Percentiles rank a stretch among this genome's conserved stretches.
Evolutionary conservation across 2,113 vertebrate species (phyloP).

Genomic region (Cichladusa arquata): DNA sequence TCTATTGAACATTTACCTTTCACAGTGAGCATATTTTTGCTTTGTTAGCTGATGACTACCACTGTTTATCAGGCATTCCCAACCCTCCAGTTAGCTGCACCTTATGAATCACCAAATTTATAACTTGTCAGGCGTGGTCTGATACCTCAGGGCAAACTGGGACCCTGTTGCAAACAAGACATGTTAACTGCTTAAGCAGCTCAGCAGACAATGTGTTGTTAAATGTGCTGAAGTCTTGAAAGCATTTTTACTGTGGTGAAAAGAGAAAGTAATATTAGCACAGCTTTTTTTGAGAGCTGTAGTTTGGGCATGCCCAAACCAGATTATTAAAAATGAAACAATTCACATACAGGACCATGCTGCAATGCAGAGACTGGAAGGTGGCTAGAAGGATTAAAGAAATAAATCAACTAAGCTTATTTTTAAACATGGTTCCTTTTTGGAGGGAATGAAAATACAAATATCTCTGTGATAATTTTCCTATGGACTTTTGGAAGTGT

Average conservation of each 20-base stretch:
- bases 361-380: background rate
- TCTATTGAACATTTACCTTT: constrained; percentile 1
- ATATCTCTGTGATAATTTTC: background rate
- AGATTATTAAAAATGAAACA: background rate
- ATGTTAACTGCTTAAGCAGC: background rate
- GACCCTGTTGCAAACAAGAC: background rate
- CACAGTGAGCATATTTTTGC: background rate
- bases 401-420: background rate
- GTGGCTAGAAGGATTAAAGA: background rate
- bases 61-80: background rate
- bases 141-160: background rate
- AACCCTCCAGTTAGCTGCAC: background rate
- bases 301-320: background rate
- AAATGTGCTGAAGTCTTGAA: background rate
- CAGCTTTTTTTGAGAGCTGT: background rate
- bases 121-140: background rate
- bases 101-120: constrained; percentile 38
- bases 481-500: background rate
- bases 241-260: background rate
- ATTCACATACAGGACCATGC: background rate
- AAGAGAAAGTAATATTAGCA: background rate
- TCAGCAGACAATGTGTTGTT: background rate
- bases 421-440: background rate
- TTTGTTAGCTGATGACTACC: background rate
- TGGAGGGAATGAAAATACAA: background rate